Evolutionary conservation across 2,888 invertebrate genomes (phyloP).

Genomic region (Gari tellinella): DNA sequence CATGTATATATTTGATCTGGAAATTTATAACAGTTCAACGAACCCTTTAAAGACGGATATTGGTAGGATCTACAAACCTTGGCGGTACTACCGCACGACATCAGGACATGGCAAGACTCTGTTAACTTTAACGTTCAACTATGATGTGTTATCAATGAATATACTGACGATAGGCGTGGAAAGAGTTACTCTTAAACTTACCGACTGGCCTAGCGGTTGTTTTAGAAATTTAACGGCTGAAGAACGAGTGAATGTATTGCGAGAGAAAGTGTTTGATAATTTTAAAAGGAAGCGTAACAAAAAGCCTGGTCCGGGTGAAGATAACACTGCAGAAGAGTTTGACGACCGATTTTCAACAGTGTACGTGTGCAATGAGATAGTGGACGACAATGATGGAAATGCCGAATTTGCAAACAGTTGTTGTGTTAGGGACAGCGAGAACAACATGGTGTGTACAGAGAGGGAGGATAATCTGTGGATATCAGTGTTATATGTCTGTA

Average conservation of each 20-base stretch:
- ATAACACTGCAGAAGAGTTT: conserved; percentile 30
- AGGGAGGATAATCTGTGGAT: conserved; percentile 76
- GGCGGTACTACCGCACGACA: conserved; percentile 79
- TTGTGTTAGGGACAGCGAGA: conserved; percentile 67
- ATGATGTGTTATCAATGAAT: conserved; percentile 78
- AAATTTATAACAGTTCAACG: conserved; percentile 59
- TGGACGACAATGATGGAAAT: conserved; percentile 62
- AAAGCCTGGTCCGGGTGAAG: conserved; percentile 6
- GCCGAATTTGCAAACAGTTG: conserved; percentile 78
- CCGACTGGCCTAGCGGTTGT: conserved; percentile 78
- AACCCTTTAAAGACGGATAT: conserved; percentile 55
- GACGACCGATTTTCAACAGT: conserved; percentile 35
- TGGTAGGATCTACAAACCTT: conserved; percentile 71
- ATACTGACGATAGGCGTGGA: conserved; percentile 80
- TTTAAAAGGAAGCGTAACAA: conserved; percentile 33
- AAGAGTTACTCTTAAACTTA: conserved; percentile 67
- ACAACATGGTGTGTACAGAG: conserved; percentile 68
- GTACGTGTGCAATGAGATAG: conserved; percentile 77
- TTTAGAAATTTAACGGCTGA: conserved; percentile 67
- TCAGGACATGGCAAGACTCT: conserved; percentile 80
- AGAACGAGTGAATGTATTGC: conserved; percentile 58
- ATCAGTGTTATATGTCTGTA: conserved; percentile 74
- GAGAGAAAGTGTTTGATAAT: conserved; percentile 68
- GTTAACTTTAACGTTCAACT: conserved; percentile 81
- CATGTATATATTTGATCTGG: conserved; percentile 60